Conservation (phyloP, 2,113 vertebrate genomes). For the Brachyhypopomus occidentalis region DNA sequence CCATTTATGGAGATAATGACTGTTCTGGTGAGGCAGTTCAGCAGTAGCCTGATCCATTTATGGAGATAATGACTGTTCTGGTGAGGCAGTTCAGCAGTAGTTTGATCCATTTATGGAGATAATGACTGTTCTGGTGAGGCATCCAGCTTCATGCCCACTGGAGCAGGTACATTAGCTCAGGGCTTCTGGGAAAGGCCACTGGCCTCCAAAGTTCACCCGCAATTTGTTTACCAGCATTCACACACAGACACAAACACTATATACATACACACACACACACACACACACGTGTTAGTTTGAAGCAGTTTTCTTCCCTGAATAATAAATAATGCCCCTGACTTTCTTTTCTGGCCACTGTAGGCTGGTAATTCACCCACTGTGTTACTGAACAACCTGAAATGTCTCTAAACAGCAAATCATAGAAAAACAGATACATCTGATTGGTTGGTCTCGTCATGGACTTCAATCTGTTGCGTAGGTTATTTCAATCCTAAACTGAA, state of each 20-base stretch:
- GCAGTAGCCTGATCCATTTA: slow-evolving; percentile 20
- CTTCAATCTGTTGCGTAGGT: slow-evolving; percentile 19
- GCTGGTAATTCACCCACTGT: neutral
- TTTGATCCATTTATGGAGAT: neutral
- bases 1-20: slow-evolving; percentile 29
- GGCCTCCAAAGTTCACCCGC: slow-evolving; percentile 30
- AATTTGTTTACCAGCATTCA: slow-evolving; percentile 26
- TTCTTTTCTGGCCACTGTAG: neutral
- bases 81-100: slow-evolving; percentile 27
- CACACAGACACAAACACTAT: neutral
- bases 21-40: slow-evolving; percentile 20
- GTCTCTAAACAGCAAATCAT: slow-evolving; percentile 7
- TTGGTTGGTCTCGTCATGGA: slow-evolving; percentile 6
- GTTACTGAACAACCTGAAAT: slow-evolving; percentile 39
- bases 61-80: slow-evolving; percentile 31
- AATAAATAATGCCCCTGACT: neutral
- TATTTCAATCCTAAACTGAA: slow-evolving; percentile 38
- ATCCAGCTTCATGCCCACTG: slow-evolving; percentile 9
- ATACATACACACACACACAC: neutral
- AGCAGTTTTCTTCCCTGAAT: no score
- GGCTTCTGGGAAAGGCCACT: slow-evolving; percentile 34
- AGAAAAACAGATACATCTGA: slow-evolving; percentile 20
- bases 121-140: slow-evolving; percentile 21
- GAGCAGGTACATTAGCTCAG: slow-evolving; percentile 11
- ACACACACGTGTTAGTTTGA: neutral